Conservation (phyloP, 2,797 vertebrate genomes). For the Parauchenoglanis ngamensis region DNA sequence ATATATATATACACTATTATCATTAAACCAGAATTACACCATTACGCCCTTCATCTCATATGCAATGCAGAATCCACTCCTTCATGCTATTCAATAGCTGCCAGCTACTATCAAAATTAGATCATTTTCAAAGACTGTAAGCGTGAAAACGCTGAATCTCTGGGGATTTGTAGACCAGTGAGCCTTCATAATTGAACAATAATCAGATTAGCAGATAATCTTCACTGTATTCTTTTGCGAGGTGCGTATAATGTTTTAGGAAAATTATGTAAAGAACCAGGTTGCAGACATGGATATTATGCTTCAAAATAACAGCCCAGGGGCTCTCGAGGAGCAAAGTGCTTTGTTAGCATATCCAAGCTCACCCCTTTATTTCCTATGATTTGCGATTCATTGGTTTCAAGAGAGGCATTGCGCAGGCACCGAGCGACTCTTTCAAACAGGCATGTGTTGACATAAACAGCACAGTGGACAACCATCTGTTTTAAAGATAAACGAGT, state of each 20-base stretch:
- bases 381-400: constrained; percentile 71
- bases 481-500: constrained; percentile 79
- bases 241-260: constrained; percentile 60
- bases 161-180: constrained; percentile 61
- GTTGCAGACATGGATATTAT: constrained; percentile 69
- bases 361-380: constrained; percentile 63
- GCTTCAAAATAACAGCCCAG: constrained; percentile 55
- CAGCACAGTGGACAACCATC: constrained; percentile 77
- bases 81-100: constrained; percentile 61
- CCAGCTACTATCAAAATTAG: constrained; percentile 56
- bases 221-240: constrained; percentile 63
- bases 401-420: constrained; percentile 64
- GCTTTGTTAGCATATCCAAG: constrained; percentile 53
- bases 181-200: constrained; percentile 66
- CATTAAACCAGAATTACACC: constrained; percentile 67
- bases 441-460: constrained; percentile 70
- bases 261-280: constrained; percentile 65
- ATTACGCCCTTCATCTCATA: constrained; percentile 64
- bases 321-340: constrained; percentile 48
- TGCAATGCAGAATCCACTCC: constrained; percentile 60
- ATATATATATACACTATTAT: neutral
- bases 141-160: constrained; percentile 51
- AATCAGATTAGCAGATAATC: constrained; percentile 76
- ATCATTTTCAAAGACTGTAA: constrained; percentile 57
- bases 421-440: constrained; percentile 65